Conservation (phyloP, 2,113 vertebrate species). For the Stigmatopora nigra region DNA sequence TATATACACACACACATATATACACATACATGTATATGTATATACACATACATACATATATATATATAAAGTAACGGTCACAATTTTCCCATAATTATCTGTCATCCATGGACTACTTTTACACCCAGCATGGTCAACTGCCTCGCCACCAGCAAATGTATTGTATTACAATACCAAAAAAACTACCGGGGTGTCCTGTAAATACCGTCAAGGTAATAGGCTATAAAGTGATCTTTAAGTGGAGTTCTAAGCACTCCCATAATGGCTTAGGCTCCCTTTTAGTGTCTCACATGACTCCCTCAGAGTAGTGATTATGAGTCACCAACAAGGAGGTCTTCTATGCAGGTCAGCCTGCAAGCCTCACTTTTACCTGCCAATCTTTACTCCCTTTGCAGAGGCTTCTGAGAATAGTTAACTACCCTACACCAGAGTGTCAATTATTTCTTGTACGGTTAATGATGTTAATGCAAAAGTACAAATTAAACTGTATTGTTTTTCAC, state of each 20-base stretch:
- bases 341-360: conserved; percentile 93
- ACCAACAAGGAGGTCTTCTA: conserved; percentile 96
- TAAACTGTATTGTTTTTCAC: conserved; percentile 23
- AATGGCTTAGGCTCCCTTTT: conserved; percentile 98
- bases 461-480: conserved; percentile 68
- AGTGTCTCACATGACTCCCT: conserved; percentile 91
- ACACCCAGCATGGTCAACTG: conserved; percentile 74
- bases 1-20: no score
- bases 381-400: conserved; percentile 83
- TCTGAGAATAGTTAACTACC: conserved; percentile 87
- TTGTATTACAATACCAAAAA: conserved; percentile 91
- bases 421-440: conserved; percentile 81
- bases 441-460: conserved; percentile 75
- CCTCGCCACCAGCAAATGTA: conserved; percentile 85
- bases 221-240: conserved; percentile 99
- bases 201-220: conserved; percentile 99
- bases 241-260: conserved; percentile 99
- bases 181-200: conserved; percentile 96
- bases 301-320: conserved; percentile 99
- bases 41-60: background rate
- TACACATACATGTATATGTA: no score
- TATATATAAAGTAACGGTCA: background rate
- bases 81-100: background rate
- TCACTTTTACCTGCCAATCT: conserved; percentile 98
- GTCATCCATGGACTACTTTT: conserved; percentile 66